Conservation (phyloP, 2,113 vertebrate species). For the Tyrannus savana region DNA sequence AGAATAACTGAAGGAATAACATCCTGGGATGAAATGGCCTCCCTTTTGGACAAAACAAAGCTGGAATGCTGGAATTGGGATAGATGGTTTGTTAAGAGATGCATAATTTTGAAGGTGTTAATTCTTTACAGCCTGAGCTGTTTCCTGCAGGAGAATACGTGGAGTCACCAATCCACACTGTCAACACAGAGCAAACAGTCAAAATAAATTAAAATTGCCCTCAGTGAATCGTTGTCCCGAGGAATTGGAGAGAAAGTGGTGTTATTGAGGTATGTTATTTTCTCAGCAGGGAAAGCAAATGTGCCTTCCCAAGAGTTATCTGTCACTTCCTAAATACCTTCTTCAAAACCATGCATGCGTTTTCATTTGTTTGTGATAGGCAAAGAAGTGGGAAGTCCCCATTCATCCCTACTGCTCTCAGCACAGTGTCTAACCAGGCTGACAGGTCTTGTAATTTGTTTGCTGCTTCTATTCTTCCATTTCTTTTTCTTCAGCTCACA, state of each 20-base stretch:
- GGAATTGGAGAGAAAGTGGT: neutral
- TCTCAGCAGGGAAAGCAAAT: slow-evolving; percentile 19
- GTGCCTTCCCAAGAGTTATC: slow-evolving; percentile 32
- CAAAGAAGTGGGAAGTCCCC: slow-evolving; percentile 17
- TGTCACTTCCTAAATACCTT: slow-evolving; percentile 23
- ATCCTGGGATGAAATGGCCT: slow-evolving; percentile 27
- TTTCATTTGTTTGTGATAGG: slow-evolving; percentile 40
- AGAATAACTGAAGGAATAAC: slow-evolving; percentile 56
- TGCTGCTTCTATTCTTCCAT: slow-evolving; percentile 34
- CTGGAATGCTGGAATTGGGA: slow-evolving; percentile 15
- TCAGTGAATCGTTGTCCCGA: neutral
- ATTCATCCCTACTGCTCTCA: slow-evolving; percentile 29
- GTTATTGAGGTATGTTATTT: slow-evolving; percentile 27
- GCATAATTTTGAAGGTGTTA: neutral
- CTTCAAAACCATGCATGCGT: slow-evolving; percentile 11
- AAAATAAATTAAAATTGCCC: slow-evolving; percentile 33
- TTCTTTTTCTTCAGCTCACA: slow-evolving; percentile 32
- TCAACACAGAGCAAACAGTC: slow-evolving; percentile 26
- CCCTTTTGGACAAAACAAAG: slow-evolving; percentile 43
- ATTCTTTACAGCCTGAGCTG: neutral
- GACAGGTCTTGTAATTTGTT: slow-evolving; percentile 53
- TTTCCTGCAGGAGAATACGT: neutral
- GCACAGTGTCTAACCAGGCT: neutral
- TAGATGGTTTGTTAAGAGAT: neutral
- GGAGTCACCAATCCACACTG: slow-evolving; percentile 6